Conservation (phyloP, 1,140 invertebrate species). For the Zaprionus davidi region DNA sequence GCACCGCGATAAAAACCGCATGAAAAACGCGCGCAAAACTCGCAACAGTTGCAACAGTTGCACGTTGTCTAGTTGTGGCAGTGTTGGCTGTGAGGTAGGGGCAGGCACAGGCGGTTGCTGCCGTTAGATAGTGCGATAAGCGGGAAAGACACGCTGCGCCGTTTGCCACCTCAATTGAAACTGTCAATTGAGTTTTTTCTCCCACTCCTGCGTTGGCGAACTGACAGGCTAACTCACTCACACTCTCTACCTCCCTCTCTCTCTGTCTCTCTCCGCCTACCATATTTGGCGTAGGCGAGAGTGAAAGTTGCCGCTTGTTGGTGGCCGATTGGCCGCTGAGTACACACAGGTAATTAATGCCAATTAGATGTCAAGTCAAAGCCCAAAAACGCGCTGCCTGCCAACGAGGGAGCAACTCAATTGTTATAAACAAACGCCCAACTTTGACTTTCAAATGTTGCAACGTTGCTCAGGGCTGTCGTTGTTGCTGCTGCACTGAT, state of each 20-base stretch:
- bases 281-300: conserved; percentile 75
- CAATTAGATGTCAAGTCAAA: conserved; percentile 74
- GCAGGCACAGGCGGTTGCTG: conserved; percentile 1
- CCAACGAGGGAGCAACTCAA: conserved; percentile 44
- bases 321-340: conserved; percentile 31
- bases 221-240: neutral
- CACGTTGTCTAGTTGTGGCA: conserved; percentile 30
- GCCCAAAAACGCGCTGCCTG: conserved; percentile 52
- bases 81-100: conserved; percentile 40
- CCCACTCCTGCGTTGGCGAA: conserved; percentile 1
- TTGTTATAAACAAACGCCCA: conserved; percentile 56
- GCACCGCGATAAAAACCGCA: conserved; percentile 35
- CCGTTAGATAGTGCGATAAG: conserved; percentile 60
- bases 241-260: neutral
- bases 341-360: conserved; percentile 71
- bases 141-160: conserved; percentile 28
- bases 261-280: conserved; percentile 15
- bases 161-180: conserved; percentile 64
- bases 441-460: conserved; percentile 68
- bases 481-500: conserved; percentile 49
- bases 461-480: conserved; percentile 1
- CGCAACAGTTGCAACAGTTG: conserved; percentile 38
- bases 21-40: conserved; percentile 30
- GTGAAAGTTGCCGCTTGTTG: conserved; percentile 64
- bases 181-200: conserved; percentile 64